Percentiles rank a stretch among this genome's conserved stretches.
Conservation (phyloP, 2,797 vertebrate species). For the Dendrocincla tyrannina region DNA sequence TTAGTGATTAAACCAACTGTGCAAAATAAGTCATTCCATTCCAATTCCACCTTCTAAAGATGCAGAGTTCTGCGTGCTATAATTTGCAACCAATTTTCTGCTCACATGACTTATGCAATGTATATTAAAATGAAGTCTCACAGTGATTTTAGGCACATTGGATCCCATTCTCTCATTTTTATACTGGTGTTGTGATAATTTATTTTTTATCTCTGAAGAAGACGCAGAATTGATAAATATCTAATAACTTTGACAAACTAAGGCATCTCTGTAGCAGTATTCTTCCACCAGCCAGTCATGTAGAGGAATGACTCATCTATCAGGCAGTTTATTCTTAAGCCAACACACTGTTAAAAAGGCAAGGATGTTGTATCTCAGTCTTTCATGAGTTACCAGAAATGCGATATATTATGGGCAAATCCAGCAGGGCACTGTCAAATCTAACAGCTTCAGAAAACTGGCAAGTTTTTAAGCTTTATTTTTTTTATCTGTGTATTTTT, state of each 20-base stretch:
- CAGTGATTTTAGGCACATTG: neutral
- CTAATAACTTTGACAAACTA: neutral
- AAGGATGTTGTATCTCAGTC: constrained; percentile 1
- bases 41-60: neutral
- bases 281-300: neutral
- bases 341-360: constrained; percentile 48
- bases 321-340: constrained; percentile 1
- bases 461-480: neutral
- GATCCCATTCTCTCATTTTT: neutral
- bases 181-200: neutral
- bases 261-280: neutral
- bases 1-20: neutral
- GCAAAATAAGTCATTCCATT: constrained; percentile 20
- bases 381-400: constrained; percentile 12
- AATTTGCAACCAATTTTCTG: neutral
- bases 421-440: constrained; percentile 34
- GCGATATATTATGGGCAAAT: neutral
- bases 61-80: neutral
- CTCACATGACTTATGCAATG: neutral
- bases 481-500: neutral
- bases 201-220: neutral
- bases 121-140: neutral
- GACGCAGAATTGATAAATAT: neutral
- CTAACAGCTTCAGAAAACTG: neutral
- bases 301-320: constrained; percentile 35